Evolutionary conservation across 2,113 vertebrate genomes (phyloP), one percentile per base, ranked within the genome.

Genomic region (Leiothrix lutea): DNA sequence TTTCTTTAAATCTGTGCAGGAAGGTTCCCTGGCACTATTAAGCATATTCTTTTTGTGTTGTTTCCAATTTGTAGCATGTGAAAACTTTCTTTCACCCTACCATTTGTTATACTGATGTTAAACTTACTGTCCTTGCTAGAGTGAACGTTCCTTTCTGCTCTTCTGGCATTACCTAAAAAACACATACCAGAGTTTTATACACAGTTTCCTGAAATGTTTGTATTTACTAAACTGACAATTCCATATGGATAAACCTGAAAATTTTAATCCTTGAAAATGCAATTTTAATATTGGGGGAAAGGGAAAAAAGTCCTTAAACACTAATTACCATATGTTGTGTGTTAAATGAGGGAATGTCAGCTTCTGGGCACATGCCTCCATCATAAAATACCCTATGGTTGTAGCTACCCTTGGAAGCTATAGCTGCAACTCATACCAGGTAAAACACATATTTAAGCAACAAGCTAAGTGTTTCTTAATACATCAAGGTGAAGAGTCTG

Each of bases 141-240:
- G 5, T 73, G 50, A 40, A 81, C 53, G 29, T 31, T 86, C 38
- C 19, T 47, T 61, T 93, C 56, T 62, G 23, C 33, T 60, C 47
- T 75, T 86, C 18, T 24, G 29, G 18, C 31, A 4, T 21, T 71
- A 64, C 58, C 38, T 40, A 14, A 38, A 80, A 75, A 40, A 13
- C 0, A 2, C 21, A 8, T 18, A 11, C 12, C 16, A 17, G 13
- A 53, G 38, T 40, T 79, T 66, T 65, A 36, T 11, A 29, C 0
- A 1, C 12, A 14, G 14, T 42, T 42, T 60, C 12, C 26, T 50
- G 23, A 81, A 58, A 42, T 11, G 8, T 24, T 60, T 60, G 3
- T n/a, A 12, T 66, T 57, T 66, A 20, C 26, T 54, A 40, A 72
- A 50, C 23, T 56, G 35, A n/a, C 22, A 61, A 24, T 62, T 62